These are phyloP conservation scores for Myodes glareolus DNA, from an alignment of 2,113 vertebrate genomes.

Conservation along the genomic window DNA sequence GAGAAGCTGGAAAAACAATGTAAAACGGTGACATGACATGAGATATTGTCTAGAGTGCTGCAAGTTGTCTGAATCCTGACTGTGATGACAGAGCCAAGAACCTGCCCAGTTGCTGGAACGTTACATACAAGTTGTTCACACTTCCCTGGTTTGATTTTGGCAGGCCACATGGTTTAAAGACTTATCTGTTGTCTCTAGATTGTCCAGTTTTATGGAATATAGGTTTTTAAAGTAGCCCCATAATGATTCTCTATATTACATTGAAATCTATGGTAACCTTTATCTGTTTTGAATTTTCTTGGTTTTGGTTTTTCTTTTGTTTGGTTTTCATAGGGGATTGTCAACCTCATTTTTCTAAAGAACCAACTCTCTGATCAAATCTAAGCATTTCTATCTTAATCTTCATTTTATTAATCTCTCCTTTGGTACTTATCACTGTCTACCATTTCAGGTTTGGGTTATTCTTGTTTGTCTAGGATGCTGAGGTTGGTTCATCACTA, in stretches of 20 bases:
- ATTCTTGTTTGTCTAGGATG: not conserved
- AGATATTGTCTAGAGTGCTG: not conserved
- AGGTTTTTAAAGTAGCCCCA: not conserved
- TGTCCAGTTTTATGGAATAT: not conserved
- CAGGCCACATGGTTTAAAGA: not conserved
- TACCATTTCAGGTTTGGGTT: not conserved
- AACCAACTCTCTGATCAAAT: not conserved
- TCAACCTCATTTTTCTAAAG: not conserved
- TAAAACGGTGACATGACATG: not conserved
- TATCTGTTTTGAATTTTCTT: not conserved
- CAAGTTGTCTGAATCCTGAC: not conserved
- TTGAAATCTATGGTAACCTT: not conserved
- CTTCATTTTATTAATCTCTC: not conserved
- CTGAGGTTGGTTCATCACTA: not conserved
- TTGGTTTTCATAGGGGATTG: not conserved
- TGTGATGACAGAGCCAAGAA: not conserved
- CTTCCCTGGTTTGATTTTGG: not conserved
- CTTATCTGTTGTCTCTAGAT: not conserved
- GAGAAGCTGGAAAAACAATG: not conserved
- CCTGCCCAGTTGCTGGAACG: not conserved
- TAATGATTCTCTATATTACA: not conserved
- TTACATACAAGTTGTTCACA: not conserved
- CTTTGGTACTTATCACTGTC: not conserved
- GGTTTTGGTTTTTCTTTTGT: not conserved
- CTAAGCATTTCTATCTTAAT: not conserved